These are phyloP conservation scores for Leptocoma aspasia DNA, from an alignment of 2,113 vertebrate genomes.

Conservation along the genomic window DNA sequence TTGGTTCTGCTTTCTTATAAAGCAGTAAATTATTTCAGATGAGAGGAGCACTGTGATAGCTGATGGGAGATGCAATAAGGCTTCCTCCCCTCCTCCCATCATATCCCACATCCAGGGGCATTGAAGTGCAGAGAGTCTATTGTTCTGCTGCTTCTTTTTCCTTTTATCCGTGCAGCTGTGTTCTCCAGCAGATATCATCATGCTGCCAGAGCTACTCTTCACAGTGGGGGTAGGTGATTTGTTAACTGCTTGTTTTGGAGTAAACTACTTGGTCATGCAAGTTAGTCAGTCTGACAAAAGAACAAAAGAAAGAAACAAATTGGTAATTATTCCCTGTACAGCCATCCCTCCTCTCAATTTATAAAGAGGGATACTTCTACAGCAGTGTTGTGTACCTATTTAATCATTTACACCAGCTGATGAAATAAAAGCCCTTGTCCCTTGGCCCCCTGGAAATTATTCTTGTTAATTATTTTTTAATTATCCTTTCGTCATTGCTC, in stretches of 20 bases:
- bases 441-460: constrained; percentile 67
- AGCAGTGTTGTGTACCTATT: constrained; percentile 20
- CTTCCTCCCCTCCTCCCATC: background rate
- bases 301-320: constrained; percentile 40
- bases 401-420: constrained; percentile 57
- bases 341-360: background rate
- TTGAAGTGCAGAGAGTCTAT: background rate
- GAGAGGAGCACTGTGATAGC: background rate
- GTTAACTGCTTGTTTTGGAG: constrained; percentile 27
- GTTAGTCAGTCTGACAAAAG: constrained; percentile 34
- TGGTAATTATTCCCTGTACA: background rate
- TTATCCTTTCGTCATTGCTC: constrained; percentile 64
- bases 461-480: constrained; percentile 78
- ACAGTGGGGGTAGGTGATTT: background rate
- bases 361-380: background rate
- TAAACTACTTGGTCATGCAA: background rate
- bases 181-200: constrained; percentile 1
- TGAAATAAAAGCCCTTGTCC: constrained; percentile 63
- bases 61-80: background rate
- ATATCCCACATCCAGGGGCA: background rate
- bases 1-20: background rate
- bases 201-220: background rate
- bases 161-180: constrained; percentile 10
- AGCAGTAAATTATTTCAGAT: background rate
- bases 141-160: constrained; percentile 1